Conservation (phyloP, 2,797 vertebrate genomes). For the Chelmon rostratus region DNA sequence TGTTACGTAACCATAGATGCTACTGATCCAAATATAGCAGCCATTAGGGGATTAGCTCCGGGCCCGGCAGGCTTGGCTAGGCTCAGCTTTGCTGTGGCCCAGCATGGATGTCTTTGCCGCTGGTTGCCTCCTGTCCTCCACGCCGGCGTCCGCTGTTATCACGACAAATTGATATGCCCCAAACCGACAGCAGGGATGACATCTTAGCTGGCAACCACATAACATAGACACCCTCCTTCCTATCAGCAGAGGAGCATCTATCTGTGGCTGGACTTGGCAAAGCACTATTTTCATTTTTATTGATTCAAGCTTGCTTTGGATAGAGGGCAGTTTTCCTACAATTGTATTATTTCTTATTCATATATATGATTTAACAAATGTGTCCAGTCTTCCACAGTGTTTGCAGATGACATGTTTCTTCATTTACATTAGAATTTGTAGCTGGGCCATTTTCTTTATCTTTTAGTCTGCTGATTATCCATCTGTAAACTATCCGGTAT, state of each 20-base stretch:
- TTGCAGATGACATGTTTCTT: neutral
- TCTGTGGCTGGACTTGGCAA: conserved; percentile 17
- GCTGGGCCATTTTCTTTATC: neutral
- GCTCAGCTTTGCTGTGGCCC: conserved; percentile 61
- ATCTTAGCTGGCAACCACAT: conserved; percentile 12
- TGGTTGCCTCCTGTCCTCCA: conserved; percentile 53
- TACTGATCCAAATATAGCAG: conserved; percentile 85
- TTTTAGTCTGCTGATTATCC: neutral
- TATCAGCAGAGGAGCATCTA: neutral
- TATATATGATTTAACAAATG: conserved; percentile 1
- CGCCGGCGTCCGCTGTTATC: conserved; percentile 54
- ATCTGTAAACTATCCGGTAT: neutral
- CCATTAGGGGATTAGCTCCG: conserved; percentile 85
- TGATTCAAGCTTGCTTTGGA: neutral
- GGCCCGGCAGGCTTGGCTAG: conserved; percentile 70
- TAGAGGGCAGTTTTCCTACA: neutral
- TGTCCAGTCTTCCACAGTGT: neutral
- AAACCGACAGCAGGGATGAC: conserved; percentile 44
- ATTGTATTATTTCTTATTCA: neutral
- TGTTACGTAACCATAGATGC: conserved; percentile 82
- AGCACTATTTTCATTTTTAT: neutral
- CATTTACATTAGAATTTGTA: neutral
- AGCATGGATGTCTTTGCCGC: conserved; percentile 68
- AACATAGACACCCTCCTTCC: conserved; percentile 18
- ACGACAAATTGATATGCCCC: conserved; percentile 34